Conservation (phyloP, 2,888 invertebrate species). For the Lasioglossum vierecki region DNA sequence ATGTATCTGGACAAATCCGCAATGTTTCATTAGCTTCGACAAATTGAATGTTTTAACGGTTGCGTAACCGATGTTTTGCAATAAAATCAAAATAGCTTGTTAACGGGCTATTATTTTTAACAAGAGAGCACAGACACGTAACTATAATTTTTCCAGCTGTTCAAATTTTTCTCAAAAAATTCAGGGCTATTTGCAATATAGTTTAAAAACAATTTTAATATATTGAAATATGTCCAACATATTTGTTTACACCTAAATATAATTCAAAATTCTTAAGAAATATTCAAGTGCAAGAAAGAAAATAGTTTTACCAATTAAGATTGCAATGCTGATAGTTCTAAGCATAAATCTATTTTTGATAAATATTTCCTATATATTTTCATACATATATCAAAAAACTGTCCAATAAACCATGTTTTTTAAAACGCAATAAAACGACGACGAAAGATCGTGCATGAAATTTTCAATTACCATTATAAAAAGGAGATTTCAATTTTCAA, state of each 20-base stretch:
- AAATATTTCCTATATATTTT: no score
- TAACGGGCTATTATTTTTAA: neutral
- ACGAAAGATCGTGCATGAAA: neutral
- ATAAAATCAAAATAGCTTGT: neutral
- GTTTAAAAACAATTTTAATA: neutral
- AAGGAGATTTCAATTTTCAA: neutral
- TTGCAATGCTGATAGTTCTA: neutral
- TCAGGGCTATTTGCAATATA: neutral
- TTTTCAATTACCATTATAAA: neutral
- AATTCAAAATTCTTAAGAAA: neutral
- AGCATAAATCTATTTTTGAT: no score
- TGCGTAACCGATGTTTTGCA: neutral
- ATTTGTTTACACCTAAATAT: neutral
- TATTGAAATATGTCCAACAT: neutral
- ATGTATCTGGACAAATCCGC: neutral
- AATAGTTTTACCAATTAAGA: neutral
- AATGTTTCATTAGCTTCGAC: neutral
- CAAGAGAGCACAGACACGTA: neutral
- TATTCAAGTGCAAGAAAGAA: neutral
- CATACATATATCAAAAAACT: no score
- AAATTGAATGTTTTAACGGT: neutral
- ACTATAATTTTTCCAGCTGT: neutral
- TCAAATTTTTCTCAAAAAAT: neutral
- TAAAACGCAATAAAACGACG: neutral
- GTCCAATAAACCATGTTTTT: neutral